Percentiles rank a stretch among this genome's conserved stretches.
Conservation (phyloP, 2,113 vertebrate species). For the Macquaria ambigua region DNA sequence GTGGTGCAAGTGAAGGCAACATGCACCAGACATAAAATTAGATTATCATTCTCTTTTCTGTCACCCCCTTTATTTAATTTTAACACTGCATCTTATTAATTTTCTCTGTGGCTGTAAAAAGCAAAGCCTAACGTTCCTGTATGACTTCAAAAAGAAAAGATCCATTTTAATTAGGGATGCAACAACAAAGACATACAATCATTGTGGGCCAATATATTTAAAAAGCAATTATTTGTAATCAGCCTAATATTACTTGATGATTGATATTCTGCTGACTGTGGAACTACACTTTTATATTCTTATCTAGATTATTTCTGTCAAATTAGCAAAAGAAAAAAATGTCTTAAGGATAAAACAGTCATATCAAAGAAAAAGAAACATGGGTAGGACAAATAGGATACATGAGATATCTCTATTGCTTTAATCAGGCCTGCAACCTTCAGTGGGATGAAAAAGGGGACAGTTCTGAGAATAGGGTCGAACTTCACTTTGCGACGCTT, state of each 20-base stretch:
- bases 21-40: not conserved
- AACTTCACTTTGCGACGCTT: not conserved
- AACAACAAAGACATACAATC: not conserved
- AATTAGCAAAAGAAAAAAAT: not conserved
- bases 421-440: not conserved
- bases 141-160: slow-evolving; percentile 1
- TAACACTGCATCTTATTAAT: slow-evolving; percentile 21
- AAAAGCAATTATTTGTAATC: not conserved
- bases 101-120: not conserved
- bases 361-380: not conserved
- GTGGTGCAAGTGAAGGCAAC: slow-evolving; percentile 8
- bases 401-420: not conserved
- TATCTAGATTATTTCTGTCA: not conserved
- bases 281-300: not conserved
- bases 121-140: not conserved
- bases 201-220: not conserved
- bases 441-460: not conserved
- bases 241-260: not conserved
- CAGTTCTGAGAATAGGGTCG: not conserved
- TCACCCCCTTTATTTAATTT: slow-evolving; percentile 21
- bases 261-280: not conserved
- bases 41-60: slow-evolving; percentile 20
- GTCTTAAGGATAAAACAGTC: not conserved
- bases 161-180: slow-evolving; percentile 4
- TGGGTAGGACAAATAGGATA: not conserved